These are phyloP conservation scores for Girardia tigrina DNA, from an alignment of 2,888 invertebrate genomes.

Conservation along the genomic window DNA sequence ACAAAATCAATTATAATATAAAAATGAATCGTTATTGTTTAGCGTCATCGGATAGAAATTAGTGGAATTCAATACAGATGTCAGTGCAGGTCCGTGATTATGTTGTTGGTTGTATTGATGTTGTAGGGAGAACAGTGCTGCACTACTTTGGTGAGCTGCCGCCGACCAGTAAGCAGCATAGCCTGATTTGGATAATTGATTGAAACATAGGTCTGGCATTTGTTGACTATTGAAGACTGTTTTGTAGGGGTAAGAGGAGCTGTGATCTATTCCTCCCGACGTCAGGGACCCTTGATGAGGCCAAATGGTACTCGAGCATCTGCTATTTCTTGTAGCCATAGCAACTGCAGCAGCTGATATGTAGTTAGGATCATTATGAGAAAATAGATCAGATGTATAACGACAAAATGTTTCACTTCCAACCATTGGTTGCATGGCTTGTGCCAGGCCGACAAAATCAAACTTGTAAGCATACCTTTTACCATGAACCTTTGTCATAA, in stretches of 20 bases:
- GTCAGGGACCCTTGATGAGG: background rate
- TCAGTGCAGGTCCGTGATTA: background rate
- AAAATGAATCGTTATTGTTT: constrained; percentile 2
- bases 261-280: background rate
- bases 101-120: constrained; percentile 11
- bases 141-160: background rate
- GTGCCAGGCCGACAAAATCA: constrained; percentile 62
- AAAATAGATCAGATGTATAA: background rate
- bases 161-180: constrained; percentile 14
- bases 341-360: constrained; percentile 17
- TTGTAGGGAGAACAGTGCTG: background rate
- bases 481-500: constrained; percentile 46
- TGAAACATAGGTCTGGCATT: constrained; percentile 10
- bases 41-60: constrained; percentile 11
- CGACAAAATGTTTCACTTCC: background rate
- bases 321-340: background rate
- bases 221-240: constrained; percentile 9
- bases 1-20: background rate
- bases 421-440: constrained; percentile 63
- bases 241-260: background rate
- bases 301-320: constrained; percentile 14
- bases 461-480: constrained; percentile 45
- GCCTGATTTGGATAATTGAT: background rate
- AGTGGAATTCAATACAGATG: constrained; percentile 1
- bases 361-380: background rate